Base-by-base conservation (phyloP, 2,888 invertebrate genomes). In the Hemaris fuciformis region DNA sequence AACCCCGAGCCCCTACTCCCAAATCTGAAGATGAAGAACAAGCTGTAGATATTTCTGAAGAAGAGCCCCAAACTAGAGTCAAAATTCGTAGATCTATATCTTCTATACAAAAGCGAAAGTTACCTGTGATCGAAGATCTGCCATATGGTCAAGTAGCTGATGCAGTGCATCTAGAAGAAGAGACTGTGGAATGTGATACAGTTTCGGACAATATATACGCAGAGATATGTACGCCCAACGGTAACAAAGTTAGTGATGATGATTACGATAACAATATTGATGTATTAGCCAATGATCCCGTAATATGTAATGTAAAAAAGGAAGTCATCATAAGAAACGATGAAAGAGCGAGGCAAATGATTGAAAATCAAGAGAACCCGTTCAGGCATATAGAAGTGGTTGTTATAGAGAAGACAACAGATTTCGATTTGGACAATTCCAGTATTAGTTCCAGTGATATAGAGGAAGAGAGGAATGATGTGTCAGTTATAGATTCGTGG, bases 101-200 rank as follows among this genome's bases (percentile, higher is more conserved):
- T 10, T 92, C 93, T 53, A 93, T 93, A 70, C 93, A 93, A 67
- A 93, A 93, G 75, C 81, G 93, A 43, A 93, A 93, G 67, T 78
- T 93, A 23, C 93, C 93, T 5, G 92, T 93, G 3, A 93, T 94
- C 59, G 95, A 95, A 81, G 95, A 95, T 78, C 81, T 95, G 31
- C 95, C 95, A 1, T 95, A 95, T 67, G 95, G 95, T 8, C 94
- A 95, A 84, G 95, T 95, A 4, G 94, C 95, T 6, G 95, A 95
- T 68, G 95, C 95, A 8, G 92, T 95, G 5, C 79, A 85, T 56
- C 74, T 85, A 3, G 89, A 88, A 71, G 88, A 88, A 69, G 93
- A 94, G 75, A 87, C 80, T 61, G 71, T 84, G 38, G 89, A 91
- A 66, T 87, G 88, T 0, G 92, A 92, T 66, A 79, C 87, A 2